phyloP scores from a whole-genome alignment of 2,888 invertebrate species.

The Dascillus cervinus region DNA sequence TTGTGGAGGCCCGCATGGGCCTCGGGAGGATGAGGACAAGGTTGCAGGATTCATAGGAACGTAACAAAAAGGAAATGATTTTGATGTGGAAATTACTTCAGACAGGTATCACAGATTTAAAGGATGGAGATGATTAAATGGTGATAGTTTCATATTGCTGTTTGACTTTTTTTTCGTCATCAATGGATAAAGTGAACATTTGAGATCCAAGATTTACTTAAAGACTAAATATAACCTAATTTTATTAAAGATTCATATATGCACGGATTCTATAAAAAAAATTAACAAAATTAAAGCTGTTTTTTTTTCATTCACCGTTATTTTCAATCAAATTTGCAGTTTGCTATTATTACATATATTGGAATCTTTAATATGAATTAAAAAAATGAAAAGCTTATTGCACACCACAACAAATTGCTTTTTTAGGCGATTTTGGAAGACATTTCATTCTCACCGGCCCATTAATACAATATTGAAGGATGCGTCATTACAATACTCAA shows the following conservation, averaged over 20 bases:
- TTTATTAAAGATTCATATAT: conserved; percentile 12
- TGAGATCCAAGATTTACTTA: conserved; percentile 14
- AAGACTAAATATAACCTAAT: conserved; percentile 13
- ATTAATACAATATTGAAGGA: conserved; percentile 16
- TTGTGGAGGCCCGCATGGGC: conserved; percentile 10
- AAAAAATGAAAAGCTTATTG: conserved; percentile 13
- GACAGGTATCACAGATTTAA: conserved; percentile 25
- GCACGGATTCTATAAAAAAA: not conserved
- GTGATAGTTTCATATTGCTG: conserved; percentile 19
- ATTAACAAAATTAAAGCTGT: too few relatives aligned
- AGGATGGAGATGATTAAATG: conserved; percentile 23
- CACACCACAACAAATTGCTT: conserved; percentile 17
- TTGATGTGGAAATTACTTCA: conserved; percentile 14
- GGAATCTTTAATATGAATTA: conserved; percentile 12
- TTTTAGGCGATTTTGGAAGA: conserved; percentile 16
- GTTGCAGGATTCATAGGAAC: not conserved
- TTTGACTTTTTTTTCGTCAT: conserved; percentile 14
- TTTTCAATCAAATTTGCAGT: too few relatives aligned
- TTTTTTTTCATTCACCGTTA: too few relatives aligned
- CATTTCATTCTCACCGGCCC: conserved; percentile 13
- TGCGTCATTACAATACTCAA: conserved; percentile 1
- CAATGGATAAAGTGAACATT: conserved; percentile 17
- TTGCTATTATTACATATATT: not conserved
- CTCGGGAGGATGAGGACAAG: not conserved
- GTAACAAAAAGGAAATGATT: conserved; percentile 4